Evolutionary conservation across 2,888 invertebrate genomes (phyloP).

Genomic region (Scaptomyza cyrtandrae): DNA sequence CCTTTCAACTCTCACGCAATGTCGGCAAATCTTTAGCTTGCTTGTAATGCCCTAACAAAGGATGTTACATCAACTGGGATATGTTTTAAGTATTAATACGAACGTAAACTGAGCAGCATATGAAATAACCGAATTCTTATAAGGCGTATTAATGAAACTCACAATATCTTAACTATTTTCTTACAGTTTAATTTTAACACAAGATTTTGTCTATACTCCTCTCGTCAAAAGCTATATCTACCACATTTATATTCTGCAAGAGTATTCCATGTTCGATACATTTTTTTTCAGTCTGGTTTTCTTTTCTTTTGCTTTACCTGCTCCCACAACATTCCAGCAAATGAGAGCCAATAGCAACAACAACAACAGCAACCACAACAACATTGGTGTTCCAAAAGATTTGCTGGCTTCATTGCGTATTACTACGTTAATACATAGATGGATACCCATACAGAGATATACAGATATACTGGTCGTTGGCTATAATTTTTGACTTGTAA

Average conservation of each 20-base stretch:
- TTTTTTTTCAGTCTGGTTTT: neutral
- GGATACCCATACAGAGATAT: slow-evolving; percentile 17
- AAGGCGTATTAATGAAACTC: no score
- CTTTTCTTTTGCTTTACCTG: slow-evolving; percentile 46
- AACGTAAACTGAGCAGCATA: no score
- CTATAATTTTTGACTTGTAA: slow-evolving; percentile 67
- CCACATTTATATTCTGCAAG: neutral
- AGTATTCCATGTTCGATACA: slow-evolving; percentile 1
- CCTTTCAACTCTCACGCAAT: slow-evolving; percentile 66
- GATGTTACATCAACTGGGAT: neutral
- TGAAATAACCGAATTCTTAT: no score
- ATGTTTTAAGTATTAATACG: neutral
- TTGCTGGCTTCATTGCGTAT: slow-evolving; percentile 37
- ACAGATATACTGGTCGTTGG: slow-evolving; percentile 14
- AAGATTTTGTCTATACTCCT: neutral
- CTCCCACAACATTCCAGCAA: slow-evolving; percentile 72
- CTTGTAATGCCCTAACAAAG: slow-evolving; percentile 6
- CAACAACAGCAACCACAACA: slow-evolving; percentile 31
- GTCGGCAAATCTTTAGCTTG: slow-evolving; percentile 59
- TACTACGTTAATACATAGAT: slow-evolving; percentile 21
- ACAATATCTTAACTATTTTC: no score
- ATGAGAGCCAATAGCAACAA: slow-evolving; percentile 31
- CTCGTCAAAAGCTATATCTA: fast-evolving
- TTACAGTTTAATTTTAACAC: neutral
- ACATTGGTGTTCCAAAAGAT: slow-evolving; percentile 40